phyloP scores from a whole-genome alignment of 2,113 vertebrate genomes.

The Callospermophilus lateralis region DNA sequence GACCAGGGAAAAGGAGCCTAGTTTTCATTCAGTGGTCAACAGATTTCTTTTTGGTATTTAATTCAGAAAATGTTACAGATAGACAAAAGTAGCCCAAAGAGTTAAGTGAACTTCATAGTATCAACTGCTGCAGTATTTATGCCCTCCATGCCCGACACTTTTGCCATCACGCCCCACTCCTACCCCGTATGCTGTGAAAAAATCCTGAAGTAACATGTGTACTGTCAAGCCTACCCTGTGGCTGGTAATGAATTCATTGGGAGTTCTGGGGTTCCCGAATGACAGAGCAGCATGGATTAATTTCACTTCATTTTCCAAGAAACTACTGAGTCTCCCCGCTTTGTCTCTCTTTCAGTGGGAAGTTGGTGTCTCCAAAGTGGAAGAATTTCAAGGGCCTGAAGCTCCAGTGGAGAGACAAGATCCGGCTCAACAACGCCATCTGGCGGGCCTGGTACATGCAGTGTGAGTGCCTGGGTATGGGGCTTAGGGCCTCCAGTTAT shows the following conservation, averaged over 20 bases:
- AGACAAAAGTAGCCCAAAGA: background rate
- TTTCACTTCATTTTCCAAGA: background rate
- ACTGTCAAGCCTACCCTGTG: background rate
- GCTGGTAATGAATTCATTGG: background rate
- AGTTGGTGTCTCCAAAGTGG: slow-evolving; percentile 99
- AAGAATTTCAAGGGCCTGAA: slow-evolving; percentile 99
- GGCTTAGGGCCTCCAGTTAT: accelerated
- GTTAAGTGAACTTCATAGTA: accelerated
- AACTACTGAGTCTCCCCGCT: slow-evolving; percentile 44
- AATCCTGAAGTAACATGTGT: background rate
- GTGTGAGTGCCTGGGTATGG: slow-evolving; percentile 89
- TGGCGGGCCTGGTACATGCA: slow-evolving; percentile 99
- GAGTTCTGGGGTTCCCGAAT: background rate
- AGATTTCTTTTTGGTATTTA: background rate
- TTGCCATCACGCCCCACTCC: accelerated
- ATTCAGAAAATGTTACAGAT: background rate
- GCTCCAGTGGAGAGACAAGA: slow-evolving; percentile 99
- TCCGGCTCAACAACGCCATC: slow-evolving; percentile 99
- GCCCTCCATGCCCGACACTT: background rate
- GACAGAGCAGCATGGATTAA: no score
- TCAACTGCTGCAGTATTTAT: background rate
- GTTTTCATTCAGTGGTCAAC: background rate
- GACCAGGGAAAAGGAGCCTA: background rate
- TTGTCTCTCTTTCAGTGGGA: slow-evolving; percentile 91
- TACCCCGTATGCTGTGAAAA: background rate